A percentile compares a stretch with the other conserved stretches of the same genome.
phyloP scores from a whole-genome alignment of 2,888 invertebrate genomes.

The Amaurobius ferox region DNA sequence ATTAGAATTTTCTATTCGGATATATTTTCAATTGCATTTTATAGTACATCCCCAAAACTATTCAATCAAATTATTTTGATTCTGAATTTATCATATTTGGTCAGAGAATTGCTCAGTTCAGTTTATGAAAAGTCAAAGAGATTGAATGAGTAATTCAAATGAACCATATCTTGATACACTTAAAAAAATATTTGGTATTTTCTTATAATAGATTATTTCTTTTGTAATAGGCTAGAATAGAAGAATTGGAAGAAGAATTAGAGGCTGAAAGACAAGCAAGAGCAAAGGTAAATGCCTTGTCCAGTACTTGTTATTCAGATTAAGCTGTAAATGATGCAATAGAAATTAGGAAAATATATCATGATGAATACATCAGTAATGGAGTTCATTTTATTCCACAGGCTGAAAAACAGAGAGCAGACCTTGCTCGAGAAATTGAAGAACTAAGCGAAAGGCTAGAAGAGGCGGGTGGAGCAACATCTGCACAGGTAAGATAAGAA shows the following conservation, averaged over 20 bases:
- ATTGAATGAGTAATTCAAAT: too few relatives aligned
- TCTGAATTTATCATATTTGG: too few relatives aligned
- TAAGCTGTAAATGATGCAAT: not conserved
- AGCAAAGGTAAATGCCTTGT: slow-evolving; percentile 85
- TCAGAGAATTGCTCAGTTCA: too few relatives aligned
- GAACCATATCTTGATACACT: too few relatives aligned
- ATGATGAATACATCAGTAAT: not conserved
- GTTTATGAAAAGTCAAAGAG: too few relatives aligned
- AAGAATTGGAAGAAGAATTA: slow-evolving; percentile 99
- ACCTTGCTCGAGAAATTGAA: slow-evolving; percentile 97
- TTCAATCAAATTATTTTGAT: too few relatives aligned
- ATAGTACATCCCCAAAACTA: too few relatives aligned
- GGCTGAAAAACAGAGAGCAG: slow-evolving; percentile 98
- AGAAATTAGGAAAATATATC: not conserved
- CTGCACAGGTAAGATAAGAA: slow-evolving; percentile 88
- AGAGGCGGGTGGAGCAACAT: slow-evolving; percentile 99
- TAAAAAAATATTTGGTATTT: too few relatives aligned
- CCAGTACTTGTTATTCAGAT: not conserved
- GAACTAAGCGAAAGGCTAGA: slow-evolving; percentile 97
- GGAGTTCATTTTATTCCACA: slow-evolving; percentile 72
- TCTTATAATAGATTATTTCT: too few relatives aligned
- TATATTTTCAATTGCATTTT: too few relatives aligned
- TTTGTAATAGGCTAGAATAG: slow-evolving; percentile 86
- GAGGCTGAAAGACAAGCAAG: slow-evolving; percentile 99
- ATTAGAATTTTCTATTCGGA: too few relatives aligned